phyloP scores from a whole-genome alignment of 2,888 invertebrate genomes.

The Chrysomela aeneicollis region DNA sequence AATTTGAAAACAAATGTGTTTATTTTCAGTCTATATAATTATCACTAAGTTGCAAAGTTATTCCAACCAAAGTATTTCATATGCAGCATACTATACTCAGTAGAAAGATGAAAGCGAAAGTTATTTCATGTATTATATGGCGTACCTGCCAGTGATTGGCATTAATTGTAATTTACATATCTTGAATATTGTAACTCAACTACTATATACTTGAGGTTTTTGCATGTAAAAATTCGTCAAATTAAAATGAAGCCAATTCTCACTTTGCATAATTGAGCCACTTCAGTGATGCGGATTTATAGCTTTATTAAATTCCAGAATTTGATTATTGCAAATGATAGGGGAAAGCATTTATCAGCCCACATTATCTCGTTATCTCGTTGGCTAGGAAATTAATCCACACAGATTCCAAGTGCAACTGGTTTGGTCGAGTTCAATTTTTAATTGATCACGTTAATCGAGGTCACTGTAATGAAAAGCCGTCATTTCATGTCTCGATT shows the following conservation, averaged over 20 bases:
- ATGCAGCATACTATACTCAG: too few species aligned
- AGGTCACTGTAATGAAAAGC: background rate
- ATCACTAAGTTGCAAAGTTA: too few species aligned
- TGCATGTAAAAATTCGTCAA: background rate
- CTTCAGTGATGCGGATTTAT: conserved; percentile 39
- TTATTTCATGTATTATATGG: too few species aligned
- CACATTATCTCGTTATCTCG: conserved; percentile 32
- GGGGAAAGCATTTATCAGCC: conserved; percentile 30
- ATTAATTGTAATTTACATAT: background rate
- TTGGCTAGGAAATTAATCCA: conserved; percentile 29
- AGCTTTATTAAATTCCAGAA: conserved; percentile 39
- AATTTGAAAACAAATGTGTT: too few species aligned
- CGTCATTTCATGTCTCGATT: background rate
- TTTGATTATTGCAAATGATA: conserved; percentile 38
- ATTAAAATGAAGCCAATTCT: conserved; percentile 24
- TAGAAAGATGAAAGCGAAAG: too few species aligned
- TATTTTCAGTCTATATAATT: too few species aligned
- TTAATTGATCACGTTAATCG: background rate
- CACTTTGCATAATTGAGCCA: conserved; percentile 38
- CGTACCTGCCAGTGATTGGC: background rate
- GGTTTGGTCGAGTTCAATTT: conserved; percentile 6
- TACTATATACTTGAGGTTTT: background rate
- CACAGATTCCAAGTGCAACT: conserved; percentile 16
- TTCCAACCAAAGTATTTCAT: too few species aligned
- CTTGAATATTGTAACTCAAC: background rate